phyloP scores from a whole-genome alignment of 1,140 invertebrate species.

The Metopolophium dirhodum region DNA sequence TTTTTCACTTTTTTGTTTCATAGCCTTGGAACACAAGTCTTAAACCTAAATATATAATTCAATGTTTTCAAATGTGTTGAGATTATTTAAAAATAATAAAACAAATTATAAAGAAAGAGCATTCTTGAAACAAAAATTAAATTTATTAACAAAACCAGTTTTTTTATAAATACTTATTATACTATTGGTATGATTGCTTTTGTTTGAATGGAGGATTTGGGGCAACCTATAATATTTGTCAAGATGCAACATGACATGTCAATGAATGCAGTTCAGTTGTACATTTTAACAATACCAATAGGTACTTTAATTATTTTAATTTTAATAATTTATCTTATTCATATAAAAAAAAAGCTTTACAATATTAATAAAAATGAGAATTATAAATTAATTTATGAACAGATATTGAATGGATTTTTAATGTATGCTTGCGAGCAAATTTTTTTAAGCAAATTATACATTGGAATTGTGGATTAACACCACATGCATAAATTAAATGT shows the following conservation, averaged over 20 bases:
- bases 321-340: neutral
- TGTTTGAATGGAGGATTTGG: neutral
- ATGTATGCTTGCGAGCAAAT: neutral
- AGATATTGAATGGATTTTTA: neutral
- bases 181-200: neutral
- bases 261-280: neutral
- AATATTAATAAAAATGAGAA: neutral
- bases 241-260: too few relatives aligned
- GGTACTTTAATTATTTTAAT: too few relatives aligned
- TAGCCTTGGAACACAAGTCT: neutral
- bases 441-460: neutral
- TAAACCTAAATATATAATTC: neutral
- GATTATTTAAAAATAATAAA: neutral
- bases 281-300: too few relatives aligned
- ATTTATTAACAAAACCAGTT: neutral
- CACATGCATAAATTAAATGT: neutral
- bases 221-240: too few relatives aligned
- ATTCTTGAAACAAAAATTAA: neutral
- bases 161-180: neutral
- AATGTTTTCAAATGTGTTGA: neutral
- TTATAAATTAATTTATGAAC: slow-evolving; percentile 8
- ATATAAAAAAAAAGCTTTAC: neutral
- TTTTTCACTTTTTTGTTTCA: neutral
- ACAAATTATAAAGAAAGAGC: neutral
- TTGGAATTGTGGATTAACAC: neutral